Base-by-base conservation (phyloP, 2,888 invertebrate genomes). In the Leptopilina myrica region DNA sequence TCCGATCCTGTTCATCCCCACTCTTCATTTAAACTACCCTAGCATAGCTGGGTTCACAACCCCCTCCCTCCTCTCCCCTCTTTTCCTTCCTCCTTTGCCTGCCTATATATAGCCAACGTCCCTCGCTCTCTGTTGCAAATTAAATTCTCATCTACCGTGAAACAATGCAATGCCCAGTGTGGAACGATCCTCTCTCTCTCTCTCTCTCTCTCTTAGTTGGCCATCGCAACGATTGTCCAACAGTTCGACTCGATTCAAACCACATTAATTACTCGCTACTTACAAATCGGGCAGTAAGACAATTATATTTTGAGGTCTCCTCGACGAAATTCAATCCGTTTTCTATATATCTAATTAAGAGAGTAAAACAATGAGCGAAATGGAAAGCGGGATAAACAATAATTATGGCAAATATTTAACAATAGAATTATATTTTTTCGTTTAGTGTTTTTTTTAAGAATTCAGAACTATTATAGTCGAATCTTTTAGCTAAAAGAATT, bases 111-210 rank as follows among this genome's bases (percentile, higher is more conserved):
- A 59, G 49, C 15, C 59, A 64, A 15, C 65, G 64, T 62, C 75
- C 78, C 81, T 76, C 79, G 64, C 78, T 79, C 85, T 87, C 85
- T 88, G 87, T 87, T 87, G 88, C 90, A 90, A 90, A 90, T 90
- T 90, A 90, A 90, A 90, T 90, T 90, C 90, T 90, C 90, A 90
- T 90, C 90, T 89, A 90, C 89, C 90, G 90, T 90, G 90, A 90
- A 90, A 90, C 90, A 90, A 90, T 90, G 90, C 79, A 76, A 56
- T 78, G 82, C 81, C 79, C 81, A 79, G 59, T 85, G 86, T 86
- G 80, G 86, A 33, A 73, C 20, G 14, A 73, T 53, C 53, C 69
- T 33, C 69, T 46, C 49, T 11, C 56, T 56, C 53, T 53, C 14
- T 49, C 59, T 81, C 59, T 43, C 14, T 33, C 73, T 64, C 65